Conservation (phyloP, 2,113 vertebrate species). For the Callithrix jacchus region DNA sequence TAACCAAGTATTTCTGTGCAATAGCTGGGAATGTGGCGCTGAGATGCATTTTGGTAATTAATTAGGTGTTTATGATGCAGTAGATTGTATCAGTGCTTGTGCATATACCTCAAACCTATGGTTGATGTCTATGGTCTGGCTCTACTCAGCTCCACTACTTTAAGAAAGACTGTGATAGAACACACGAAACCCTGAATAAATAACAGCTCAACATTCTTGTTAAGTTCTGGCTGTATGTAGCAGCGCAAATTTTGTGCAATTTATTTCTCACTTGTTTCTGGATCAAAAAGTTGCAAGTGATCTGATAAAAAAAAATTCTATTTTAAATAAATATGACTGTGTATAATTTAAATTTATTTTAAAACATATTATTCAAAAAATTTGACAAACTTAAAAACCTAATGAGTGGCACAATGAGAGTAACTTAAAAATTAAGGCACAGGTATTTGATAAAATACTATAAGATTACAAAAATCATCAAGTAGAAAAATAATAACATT, state of each 20-base stretch:
- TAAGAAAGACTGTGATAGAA: not conserved
- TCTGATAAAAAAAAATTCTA: not conserved
- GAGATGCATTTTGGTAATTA: not conserved
- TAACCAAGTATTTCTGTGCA: not conserved
- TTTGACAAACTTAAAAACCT: not conserved
- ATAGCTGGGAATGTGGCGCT: not conserved
- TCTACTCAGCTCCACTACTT: not conserved
- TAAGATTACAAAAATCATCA: not conserved
- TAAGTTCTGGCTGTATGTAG: not conserved
- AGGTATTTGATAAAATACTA: not conserved
- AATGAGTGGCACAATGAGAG: not conserved
- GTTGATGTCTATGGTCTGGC: not conserved
- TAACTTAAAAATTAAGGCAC: not conserved
- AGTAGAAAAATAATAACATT: not conserved
- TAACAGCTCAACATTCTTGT: not conserved
- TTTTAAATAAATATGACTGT: not conserved
- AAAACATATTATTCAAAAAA: not conserved
- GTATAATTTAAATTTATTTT: not conserved
- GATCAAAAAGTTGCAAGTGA: not conserved
- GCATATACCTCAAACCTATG: not conserved
- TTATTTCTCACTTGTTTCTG: not conserved
- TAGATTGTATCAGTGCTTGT: not conserved
- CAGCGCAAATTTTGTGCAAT: not conserved
- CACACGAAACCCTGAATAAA: not conserved
- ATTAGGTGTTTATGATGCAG: not conserved